Percentiles rank a stretch among this genome's conserved stretches.
phyloP scores from a whole-genome alignment of 2,113 vertebrate genomes.

The Corythornis cristatus region DNA sequence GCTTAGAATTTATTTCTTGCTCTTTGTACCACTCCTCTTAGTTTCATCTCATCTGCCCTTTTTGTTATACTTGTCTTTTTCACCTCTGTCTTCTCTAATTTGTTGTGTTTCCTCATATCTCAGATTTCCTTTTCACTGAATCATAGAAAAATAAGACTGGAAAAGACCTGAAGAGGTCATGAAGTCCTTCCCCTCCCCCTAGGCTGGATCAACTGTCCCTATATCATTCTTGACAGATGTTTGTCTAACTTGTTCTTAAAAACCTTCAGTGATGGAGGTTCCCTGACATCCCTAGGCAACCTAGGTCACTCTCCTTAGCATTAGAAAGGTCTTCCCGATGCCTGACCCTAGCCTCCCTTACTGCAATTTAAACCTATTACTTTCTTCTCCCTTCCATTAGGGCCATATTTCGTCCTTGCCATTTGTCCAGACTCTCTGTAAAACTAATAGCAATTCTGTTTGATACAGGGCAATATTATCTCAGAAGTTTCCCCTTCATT shows the following conservation, averaged over 20 bases:
- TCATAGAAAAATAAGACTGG: neutral
- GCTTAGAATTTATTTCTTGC: neutral
- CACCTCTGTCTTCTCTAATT: conserved; percentile 29
- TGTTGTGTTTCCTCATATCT: conserved; percentile 12
- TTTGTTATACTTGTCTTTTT: conserved; percentile 26
- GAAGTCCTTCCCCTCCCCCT: neutral
- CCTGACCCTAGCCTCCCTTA: neutral
- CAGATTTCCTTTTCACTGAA: conserved; percentile 21
- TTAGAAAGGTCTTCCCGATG: neutral
- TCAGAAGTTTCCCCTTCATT: neutral
- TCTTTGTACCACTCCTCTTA: neutral
- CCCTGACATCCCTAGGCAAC: neutral
- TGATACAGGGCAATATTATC: neutral
- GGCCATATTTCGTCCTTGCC: neutral
- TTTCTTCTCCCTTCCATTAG: neutral
- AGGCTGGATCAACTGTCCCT: conserved; percentile 36
- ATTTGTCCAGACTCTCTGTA: neutral
- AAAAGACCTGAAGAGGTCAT: conserved; percentile 26
- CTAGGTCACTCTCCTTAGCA: neutral
- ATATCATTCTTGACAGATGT: conserved; percentile 35
- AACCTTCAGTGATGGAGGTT: conserved; percentile 1
- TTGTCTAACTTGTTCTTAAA: conserved; percentile 41
- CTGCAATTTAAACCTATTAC: neutral
- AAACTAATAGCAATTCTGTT: neutral
- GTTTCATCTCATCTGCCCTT: conserved; percentile 13